Evolutionary conservation across 2,888 invertebrate genomes (phyloP), one percentile per base, ranked within the genome.

Genomic region (Euzophera pinguis): DNA sequence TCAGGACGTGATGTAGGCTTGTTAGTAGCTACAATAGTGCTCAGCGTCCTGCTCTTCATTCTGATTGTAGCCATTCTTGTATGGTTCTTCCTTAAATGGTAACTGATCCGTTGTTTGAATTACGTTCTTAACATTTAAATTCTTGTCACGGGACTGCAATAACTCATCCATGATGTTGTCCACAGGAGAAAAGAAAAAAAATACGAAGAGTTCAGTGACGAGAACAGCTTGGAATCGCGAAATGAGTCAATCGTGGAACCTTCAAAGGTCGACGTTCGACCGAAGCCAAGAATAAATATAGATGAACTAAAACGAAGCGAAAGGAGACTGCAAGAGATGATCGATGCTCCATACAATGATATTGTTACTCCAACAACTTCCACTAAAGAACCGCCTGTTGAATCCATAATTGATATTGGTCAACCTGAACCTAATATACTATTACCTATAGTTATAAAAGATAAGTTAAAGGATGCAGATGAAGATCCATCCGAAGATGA

Each of bases 71-170:
- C 71, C 49, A 69, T 73, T 64, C 74, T 68, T 51, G 61, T 79
- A 54, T 85, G 82, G 83, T 75, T 73, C 65, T 73, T 78, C 74
- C 70, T 85, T 52, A 84, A 69, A 80, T 77, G 88, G 90, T 88
- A 78, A 76, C 73, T 60, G 42, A 57, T 67, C 71, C 70, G 69
- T 73, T 73, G 62, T 54, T 58, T 62, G 65, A 60, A 68, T 66
- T 62, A 60, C 54, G 55, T 58, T 60, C n/a, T n/a, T n/a, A n/a
- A n/a, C n/a, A n/a, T n/a, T n/a, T n/a, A n/a, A n/a, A n/a, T 63
- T 64, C 58, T 62, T 67, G 65, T 65, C 56, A 56, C 50, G 57
- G 58, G 56, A 55, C 57, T 59, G 60, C 56, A 59, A 54, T 55
- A 52, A 52, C 43, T 61, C 53, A 56, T 58, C 61, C 29, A 52